Percentiles rank a stretch among this genome's conserved stretches.
phyloP scores from a whole-genome alignment of 2,888 invertebrate species.

The Drosophila infuscata region DNA sequence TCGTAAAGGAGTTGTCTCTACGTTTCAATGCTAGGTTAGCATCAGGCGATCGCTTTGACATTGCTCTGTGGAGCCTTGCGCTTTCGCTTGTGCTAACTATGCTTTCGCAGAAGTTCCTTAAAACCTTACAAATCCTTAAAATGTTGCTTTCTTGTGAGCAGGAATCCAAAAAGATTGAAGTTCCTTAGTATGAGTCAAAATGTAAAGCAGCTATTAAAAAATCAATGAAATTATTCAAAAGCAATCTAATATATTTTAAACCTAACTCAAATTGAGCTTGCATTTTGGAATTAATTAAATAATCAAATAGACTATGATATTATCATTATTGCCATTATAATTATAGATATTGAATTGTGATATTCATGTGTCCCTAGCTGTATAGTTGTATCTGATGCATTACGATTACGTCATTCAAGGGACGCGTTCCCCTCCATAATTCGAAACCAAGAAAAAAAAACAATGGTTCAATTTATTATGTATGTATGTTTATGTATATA shows the following conservation, averaged over 20 bases:
- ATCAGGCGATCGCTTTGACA: no score
- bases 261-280: background rate
- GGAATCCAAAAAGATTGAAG: background rate
- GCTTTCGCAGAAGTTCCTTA: no score
- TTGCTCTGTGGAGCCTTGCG: no score
- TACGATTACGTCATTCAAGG: conserved; percentile 25
- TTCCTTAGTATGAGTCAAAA: no score
- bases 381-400: conserved; percentile 8
- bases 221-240: no score
- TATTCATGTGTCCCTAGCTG: background rate
- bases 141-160: background rate
- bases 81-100: no score
- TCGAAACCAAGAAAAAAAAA: no score
- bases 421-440: background rate
- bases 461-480: no score
- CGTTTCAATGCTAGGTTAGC: no score
- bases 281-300: background rate
- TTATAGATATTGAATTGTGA: background rate
- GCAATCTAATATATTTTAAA: background rate
- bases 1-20: no score
- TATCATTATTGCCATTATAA: background rate
- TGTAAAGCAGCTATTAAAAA: no score
- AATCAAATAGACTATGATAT: background rate
- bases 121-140: background rate
- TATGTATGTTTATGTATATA: no score